These are phyloP conservation scores for Ciconia nigra DNA, from an alignment of 2,797 vertebrate genomes.

Conservation along the genomic window DNA sequence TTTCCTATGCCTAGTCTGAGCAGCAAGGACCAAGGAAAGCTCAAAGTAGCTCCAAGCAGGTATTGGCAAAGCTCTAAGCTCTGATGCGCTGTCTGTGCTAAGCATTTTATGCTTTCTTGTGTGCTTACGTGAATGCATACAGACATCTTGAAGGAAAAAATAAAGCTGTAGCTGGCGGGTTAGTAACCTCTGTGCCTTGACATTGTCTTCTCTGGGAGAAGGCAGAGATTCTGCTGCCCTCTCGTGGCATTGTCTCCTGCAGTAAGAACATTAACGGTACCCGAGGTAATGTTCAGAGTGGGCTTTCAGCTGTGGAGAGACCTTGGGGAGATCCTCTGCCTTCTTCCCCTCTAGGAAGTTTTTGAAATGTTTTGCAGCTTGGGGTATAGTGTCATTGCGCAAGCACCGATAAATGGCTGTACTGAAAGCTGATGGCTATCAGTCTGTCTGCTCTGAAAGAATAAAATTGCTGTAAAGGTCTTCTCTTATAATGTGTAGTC, in stretches of 20 bases:
- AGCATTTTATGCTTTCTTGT: not conserved
- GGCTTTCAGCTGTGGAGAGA: not conserved
- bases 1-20: not conserved
- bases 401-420: not conserved
- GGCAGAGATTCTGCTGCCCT: constrained; percentile 47
- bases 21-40: not conserved
- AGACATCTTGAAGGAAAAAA: not conserved
- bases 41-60: not conserved
- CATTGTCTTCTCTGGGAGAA: not conserved
- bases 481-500: not conserved
- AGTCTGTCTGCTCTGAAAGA: not conserved
- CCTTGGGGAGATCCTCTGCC: not conserved
- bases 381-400: accelerated
- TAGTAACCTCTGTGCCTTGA: not conserved
- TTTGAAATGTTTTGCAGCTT: not conserved
- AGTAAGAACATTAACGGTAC: accelerated
- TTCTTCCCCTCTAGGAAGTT: not conserved
- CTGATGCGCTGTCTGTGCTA: not conserved
- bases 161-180: not conserved
- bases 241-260: not conserved
- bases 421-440: not conserved
- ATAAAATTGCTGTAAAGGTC: not conserved
- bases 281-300: not conserved
- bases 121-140: not conserved
- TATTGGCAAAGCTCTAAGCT: not conserved